A percentile compares a stretch with the other conserved stretches of the same genome.
These are phyloP conservation scores for Dolichopus griseipennis DNA, from an alignment of 2,888 invertebrate species.

Conservation along the genomic window DNA sequence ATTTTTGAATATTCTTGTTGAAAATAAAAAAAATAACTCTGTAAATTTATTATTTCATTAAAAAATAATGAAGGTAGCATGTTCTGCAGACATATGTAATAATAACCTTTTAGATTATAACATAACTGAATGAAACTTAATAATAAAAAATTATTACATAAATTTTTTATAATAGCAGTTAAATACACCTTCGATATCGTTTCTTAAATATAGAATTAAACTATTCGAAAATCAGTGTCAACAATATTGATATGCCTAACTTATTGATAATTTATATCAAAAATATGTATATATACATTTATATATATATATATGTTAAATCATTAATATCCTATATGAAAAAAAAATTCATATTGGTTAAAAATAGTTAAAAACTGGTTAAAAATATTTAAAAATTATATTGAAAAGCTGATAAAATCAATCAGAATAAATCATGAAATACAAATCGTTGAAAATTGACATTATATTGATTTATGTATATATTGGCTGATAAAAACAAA, in stretches of 20 bases:
- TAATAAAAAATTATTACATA: not conserved
- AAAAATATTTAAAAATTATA: too few relatives aligned
- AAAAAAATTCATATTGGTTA: too few relatives aligned
- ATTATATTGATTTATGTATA: not conserved
- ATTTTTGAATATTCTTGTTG: not conserved
- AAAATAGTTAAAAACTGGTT: too few relatives aligned
- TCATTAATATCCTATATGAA: too few relatives aligned
- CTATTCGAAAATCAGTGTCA: too few relatives aligned
- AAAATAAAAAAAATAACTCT: not conserved
- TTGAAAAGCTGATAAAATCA: not conserved
- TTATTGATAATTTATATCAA: too few relatives aligned
- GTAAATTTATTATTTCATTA: slow-evolving; percentile 6
- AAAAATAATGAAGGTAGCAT: slow-evolving; percentile 6
- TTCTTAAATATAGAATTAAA: too few relatives aligned
- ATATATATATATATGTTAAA: too few relatives aligned
- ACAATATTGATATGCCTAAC: too few relatives aligned
- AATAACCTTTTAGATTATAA: slow-evolving; percentile 2
- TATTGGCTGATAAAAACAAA: not conserved
- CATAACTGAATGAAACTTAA: not conserved
- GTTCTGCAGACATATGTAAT: slow-evolving; percentile 1
- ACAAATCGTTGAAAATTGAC: not conserved
- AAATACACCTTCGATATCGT: too few relatives aligned
- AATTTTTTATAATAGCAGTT: too few relatives aligned
- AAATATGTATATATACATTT: too few relatives aligned
- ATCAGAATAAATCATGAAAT: not conserved